Evolutionary conservation across 35 echinoderm and acorn worm species (phyloP), one percentile per base, ranked within the genome.

Genomic region (Patiria miniata): DNA sequence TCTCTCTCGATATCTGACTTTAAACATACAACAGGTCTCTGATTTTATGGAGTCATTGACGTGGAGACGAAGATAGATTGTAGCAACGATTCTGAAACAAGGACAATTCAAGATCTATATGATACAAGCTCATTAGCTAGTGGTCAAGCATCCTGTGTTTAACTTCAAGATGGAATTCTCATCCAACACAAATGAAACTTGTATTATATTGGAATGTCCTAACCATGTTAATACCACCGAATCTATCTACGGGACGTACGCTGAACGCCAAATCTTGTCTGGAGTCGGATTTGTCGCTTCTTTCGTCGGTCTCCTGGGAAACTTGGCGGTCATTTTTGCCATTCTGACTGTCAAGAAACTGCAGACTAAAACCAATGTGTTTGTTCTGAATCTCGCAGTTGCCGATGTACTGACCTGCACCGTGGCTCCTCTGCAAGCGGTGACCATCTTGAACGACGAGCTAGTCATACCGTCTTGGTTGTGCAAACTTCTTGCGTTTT

Each of bases 231-330:
- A n/a, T n/a, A n/a, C n/a, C n/a, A n/a, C n/a, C n/a, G n/a, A n/a
- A n/a, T n/a, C 51, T 6, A 42, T 81, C 10, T 81, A 47, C 39
- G 36, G 26, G 42, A 6, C 42, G 12, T 47, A 6, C 42, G 12
- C 42, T 47, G 42, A 47, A 12, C 42, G 42, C 4, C 4, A 4
- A 4, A 6, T 47, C 4, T 47, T 47, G 3, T 26, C 61, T 29
- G 34, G 5, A 8, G 3, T 6, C 22, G 5, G 4, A 5, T 73
- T 34, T 18, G 8, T 88, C 22, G 32, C 52, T 15, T 37, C 52
- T n/a, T 39, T 81, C 77, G 44, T 40, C 29, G 89, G 89, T 21
- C 28, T 91, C 22, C 16, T 79, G 22, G 89, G 89, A 2, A 91
- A 91, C 37, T 2, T 39, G 2, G 7, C 80, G 51, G 68, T 91